Conservation (phyloP, 1,140 invertebrate genomes). For the Aphidius gifuensis region DNA sequence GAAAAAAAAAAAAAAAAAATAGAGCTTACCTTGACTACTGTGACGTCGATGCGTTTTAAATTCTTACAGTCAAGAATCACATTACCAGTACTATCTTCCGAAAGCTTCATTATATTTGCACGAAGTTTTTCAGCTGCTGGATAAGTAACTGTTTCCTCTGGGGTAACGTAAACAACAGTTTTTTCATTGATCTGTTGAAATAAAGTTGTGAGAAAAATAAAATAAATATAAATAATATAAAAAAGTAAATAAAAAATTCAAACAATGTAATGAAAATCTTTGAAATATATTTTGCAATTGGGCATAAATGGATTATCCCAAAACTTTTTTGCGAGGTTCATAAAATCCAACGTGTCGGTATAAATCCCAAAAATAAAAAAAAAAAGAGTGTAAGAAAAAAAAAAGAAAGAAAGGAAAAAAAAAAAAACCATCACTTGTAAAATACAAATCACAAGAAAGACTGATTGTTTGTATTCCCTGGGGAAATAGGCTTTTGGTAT, state of each 20-base stretch:
- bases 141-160: slow-evolving; percentile 60
- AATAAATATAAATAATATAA: neutral
- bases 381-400: too few relatives aligned
- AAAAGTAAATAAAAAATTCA: slow-evolving; percentile 7
- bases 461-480: neutral
- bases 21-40: slow-evolving; percentile 56
- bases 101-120: slow-evolving; percentile 50
- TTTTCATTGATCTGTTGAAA: slow-evolving; percentile 29
- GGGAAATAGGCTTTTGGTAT: too few relatives aligned
- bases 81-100: slow-evolving; percentile 30
- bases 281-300: neutral
- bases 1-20: slow-evolving; percentile 12
- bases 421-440: too few relatives aligned
- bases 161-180: slow-evolving; percentile 53
- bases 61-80: slow-evolving; percentile 60
- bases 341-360: too few relatives aligned
- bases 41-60: slow-evolving; percentile 58
- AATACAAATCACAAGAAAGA: neutral
- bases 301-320: too few relatives aligned
- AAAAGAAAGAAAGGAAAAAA: too few relatives aligned
- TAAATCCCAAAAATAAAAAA: too few relatives aligned
- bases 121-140: slow-evolving; percentile 63
- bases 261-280: neutral
- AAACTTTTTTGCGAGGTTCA: too few relatives aligned
- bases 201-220: neutral